Evolutionary conservation across 2,797 vertebrate species (phyloP), one percentile per base, ranked within the genome.

Genomic region (Myiotriccus ornatus): DNA sequence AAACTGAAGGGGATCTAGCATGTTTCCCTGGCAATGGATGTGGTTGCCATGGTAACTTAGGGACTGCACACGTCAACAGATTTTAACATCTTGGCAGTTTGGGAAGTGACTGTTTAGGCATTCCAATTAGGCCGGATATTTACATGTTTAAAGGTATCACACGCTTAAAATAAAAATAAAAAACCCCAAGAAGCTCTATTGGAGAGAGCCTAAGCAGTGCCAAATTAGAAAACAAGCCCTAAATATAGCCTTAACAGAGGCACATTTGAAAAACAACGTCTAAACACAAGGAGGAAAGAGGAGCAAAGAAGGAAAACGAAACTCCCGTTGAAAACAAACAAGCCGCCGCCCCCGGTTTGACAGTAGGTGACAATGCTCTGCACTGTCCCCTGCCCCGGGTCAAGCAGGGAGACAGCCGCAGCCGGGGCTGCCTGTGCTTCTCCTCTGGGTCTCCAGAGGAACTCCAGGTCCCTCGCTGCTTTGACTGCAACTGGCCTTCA

Each of bases 31-130:
- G 95, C 64, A 78, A 97, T 97, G 95, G 81, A 97, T 96, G 81
- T 30, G 8, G 97, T 98, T 76, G 78, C 96, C 93, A 98, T 97
- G 95, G 97, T 84, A 98, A 98, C 97, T 79, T 88, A 28, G 2
- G 94, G 89, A 94, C 73, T 95, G 95, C 93, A 94, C 97, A 97
- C 95, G 96, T 97, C 97, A 98, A 97, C 97, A 96, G 97, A 97
- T 97, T 97, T 98, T 95, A 96, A 91, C 89, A 97, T 90, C 95
- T 97, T 98, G 97, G 97, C 97, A 97, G 97, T 97, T 98, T 94
- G 95, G 96, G 96, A 97, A 97, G 97, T 97, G 97, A 97, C 97
- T 98, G 96, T 97, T 98, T 95, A 97, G 96, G 98, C 97, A 98
- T 98, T 97, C 97, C 97, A 97, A 98, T 98, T 97, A 97, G 96